A percentile compares a stretch with the other conserved stretches of the same genome.
Evolutionary conservation across 2,797 vertebrate species (phyloP).

Genomic region (Anguilla megastoma): DNA sequence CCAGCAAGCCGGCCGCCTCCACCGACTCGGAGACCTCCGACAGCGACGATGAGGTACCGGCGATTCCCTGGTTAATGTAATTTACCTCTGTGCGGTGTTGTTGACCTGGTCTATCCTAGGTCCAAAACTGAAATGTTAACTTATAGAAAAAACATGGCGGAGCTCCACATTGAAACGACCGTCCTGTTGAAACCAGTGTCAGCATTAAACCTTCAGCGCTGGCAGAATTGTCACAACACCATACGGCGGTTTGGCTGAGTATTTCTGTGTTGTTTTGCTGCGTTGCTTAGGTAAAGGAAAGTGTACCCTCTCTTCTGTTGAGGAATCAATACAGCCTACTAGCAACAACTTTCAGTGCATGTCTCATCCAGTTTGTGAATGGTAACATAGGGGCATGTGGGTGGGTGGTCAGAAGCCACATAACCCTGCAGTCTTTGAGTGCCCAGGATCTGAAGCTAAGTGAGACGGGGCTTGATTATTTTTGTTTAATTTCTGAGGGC

Average conservation of each 20-base stretch:
- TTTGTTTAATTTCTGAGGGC: neutral
- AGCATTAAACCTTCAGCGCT: neutral
- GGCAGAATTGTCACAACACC: neutral
- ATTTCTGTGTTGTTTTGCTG: neutral
- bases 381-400: neutral
- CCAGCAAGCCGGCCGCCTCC: constrained; percentile 91
- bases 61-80: neutral
- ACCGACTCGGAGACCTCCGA: constrained; percentile 97
- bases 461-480: neutral
- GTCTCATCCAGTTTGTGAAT: neutral
- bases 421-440: neutral
- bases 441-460: neutral
- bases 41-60: constrained; percentile 90
- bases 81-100: neutral
- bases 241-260: neutral
- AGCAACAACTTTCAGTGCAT: neutral
- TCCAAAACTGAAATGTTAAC: neutral
- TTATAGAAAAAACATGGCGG: neutral
- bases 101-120: neutral
- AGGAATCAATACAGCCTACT: neutral
- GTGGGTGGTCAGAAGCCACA: neutral
- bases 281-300: neutral
- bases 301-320: neutral
- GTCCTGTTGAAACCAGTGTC: neutral
- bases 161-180: neutral